phyloP scores from a whole-genome alignment of 1,140 invertebrate species.

The Heliconius congener region DNA sequence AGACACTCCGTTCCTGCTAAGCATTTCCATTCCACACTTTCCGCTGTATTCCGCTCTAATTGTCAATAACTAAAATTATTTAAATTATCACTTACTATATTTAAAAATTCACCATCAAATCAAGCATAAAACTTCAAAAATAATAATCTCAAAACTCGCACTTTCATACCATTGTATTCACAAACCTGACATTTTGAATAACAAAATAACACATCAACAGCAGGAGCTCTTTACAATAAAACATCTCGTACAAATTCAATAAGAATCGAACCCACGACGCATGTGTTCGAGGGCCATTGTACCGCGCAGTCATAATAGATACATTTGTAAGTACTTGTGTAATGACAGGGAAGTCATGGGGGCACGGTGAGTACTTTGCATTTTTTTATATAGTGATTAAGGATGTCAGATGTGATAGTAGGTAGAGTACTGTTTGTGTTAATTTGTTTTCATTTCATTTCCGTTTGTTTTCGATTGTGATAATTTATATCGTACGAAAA shows the following conservation, averaged over 20 bases:
- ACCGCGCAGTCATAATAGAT: conserved; percentile 63
- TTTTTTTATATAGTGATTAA: background rate
- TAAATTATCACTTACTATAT: too few species aligned
- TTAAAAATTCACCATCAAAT: too few species aligned
- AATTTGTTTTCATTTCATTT: background rate
- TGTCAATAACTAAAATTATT: too few species aligned
- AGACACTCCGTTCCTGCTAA: background rate
- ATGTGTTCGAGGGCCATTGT: conserved; percentile 71
- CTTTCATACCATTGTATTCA: background rate
- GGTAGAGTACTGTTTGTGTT: background rate
- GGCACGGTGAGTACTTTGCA: conserved; percentile 39
- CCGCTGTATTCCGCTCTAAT: background rate
- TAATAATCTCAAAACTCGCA: background rate
- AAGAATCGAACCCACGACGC: conserved; percentile 67
- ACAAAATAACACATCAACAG: conserved; percentile 40
- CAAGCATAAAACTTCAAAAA: background rate
- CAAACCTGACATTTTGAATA: conserved; percentile 33
- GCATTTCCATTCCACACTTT: background rate
- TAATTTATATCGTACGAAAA: too few species aligned
- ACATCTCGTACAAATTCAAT: conserved; percentile 73
- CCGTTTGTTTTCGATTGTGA: too few species aligned
- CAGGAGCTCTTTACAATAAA: conserved; percentile 40
- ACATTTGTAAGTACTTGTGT: conserved; percentile 52
- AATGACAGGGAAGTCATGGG: conserved; percentile 65
- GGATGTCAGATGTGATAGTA: background rate